Percentiles rank a stretch among this genome's conserved stretches.
Evolutionary conservation across 2,797 vertebrate species (phyloP).

Genomic region (Synaphobranchus kaupii): DNA sequence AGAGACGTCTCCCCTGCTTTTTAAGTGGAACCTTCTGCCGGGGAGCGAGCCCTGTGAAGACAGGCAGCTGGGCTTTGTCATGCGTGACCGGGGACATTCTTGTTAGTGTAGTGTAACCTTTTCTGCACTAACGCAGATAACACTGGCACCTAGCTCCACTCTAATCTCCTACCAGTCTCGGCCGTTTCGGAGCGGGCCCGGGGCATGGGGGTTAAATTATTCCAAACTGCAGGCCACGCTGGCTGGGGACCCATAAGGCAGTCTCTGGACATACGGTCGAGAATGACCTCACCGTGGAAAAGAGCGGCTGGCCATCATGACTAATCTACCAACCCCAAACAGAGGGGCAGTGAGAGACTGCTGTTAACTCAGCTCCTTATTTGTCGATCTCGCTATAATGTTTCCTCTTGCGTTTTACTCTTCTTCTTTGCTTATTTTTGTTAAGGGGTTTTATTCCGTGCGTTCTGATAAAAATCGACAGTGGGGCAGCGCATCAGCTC

Average conservation of each 20-base stretch:
- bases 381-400: not conserved
- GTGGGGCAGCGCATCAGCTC: not conserved
- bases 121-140: constrained; percentile 89
- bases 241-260: constrained; percentile 49
- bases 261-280: constrained; percentile 56
- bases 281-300: constrained; percentile 50
- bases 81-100: constrained; percentile 80
- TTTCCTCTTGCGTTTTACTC: not conserved
- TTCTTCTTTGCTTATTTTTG: not conserved
- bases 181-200: constrained; percentile 73
- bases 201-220: constrained; percentile 75
- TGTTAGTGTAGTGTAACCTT: constrained; percentile 95
- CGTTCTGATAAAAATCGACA: not conserved
- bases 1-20: constrained; percentile 60
- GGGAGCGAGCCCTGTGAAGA: constrained; percentile 44
- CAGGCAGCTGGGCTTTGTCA: constrained; percentile 91
- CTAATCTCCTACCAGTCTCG: constrained; percentile 85
- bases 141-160: constrained; percentile 85
- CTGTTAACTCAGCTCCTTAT: not conserved
- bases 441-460: not conserved
- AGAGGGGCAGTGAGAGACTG: not conserved
- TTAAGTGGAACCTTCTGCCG: constrained; percentile 74
- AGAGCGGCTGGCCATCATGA: constrained; percentile 41
- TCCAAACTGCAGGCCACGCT: constrained; percentile 66
- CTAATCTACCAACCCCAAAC: constrained; percentile 36